Percentiles rank a stretch among this genome's conserved stretches.
phyloP scores from a whole-genome alignment of 2,113 vertebrate species.

The Ranitomeya variabilis region DNA sequence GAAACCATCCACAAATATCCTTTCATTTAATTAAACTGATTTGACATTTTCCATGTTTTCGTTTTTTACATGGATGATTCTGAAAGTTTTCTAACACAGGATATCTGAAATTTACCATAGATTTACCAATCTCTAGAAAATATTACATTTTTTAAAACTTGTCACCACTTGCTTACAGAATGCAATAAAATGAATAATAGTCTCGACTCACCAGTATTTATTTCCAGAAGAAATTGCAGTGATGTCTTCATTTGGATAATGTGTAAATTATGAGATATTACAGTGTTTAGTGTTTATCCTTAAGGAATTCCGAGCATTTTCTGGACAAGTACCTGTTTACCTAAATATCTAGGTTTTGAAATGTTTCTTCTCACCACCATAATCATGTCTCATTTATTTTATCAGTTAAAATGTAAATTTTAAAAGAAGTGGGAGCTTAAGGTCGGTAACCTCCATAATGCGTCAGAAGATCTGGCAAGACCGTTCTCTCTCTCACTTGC shows the following conservation, averaged over 20 bases:
- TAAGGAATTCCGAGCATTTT: background rate
- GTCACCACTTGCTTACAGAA: no score
- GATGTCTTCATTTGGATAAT: background rate
- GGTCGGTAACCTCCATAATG: conserved; percentile 25
- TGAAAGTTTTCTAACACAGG: no score
- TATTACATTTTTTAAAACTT: no score
- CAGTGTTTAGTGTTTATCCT: background rate
- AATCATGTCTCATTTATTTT: conserved; percentile 43
- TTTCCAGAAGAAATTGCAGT: background rate
- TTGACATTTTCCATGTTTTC: no score
- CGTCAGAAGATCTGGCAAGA: conserved; percentile 40
- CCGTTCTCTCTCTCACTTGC: conserved; percentile 42
- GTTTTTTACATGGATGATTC: no score
- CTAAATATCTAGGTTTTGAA: background rate
- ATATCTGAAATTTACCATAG: no score
- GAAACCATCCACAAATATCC: no score
- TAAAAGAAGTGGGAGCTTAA: conserved; percentile 36
- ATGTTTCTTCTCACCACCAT: background rate
- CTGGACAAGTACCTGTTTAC: background rate
- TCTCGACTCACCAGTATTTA: background rate
- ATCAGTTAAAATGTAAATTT: conserved; percentile 16
- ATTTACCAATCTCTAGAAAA: no score
- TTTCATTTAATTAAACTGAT: no score
- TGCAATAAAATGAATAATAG: no score
- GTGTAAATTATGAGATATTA: background rate